Evolutionary conservation across 2,113 vertebrate species (phyloP), one percentile per base, ranked within the genome.

Genomic region (Gorsachius goisagi): DNA sequence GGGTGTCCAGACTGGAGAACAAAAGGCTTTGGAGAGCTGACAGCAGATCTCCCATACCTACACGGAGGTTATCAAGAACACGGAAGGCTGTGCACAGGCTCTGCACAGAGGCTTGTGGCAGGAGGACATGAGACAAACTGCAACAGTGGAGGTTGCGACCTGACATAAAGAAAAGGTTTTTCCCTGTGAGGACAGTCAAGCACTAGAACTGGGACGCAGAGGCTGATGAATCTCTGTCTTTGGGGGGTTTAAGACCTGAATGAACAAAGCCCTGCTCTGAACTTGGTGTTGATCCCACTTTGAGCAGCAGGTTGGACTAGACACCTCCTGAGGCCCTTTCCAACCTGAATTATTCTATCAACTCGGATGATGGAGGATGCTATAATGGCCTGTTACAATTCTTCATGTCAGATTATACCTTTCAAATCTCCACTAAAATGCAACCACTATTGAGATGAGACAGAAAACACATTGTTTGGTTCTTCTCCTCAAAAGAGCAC

Each of bases 71-170:
- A 55, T 32, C 27, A 55, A 71, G 60, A 47, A 27, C 19, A 32
- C 0, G 0, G 28, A 27, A 49, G 64, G 45, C 27, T 62, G 17
- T 8, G 12, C 50, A 23, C 56, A 64, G 73, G 73, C 30, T 80
- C 39, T 56, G 77, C 73, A 41, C 47, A 60, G 53, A 59, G 56
- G 17, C 5, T 2, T 1, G 8, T 0, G 1, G 20, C 14, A 30
- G 49, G 11, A 88, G 28, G 16, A 62, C 59, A 82, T 0, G 5
- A 71, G 37, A 69, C 63, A 72, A 76, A 89, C 12, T 60, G 56
- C 32, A 85, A 17, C 6, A 28, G 18, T 2, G 2, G 41, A 77
- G 22, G 64, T 5, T 50, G 15, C 22, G 56, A 89, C 23, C 73
- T 7, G 37, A 74, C 15, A 16, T 5, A 74, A 24, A 81, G 64